Base-by-base conservation (phyloP, 2,888 invertebrate species). In the Ophion ventricosus region DNA sequence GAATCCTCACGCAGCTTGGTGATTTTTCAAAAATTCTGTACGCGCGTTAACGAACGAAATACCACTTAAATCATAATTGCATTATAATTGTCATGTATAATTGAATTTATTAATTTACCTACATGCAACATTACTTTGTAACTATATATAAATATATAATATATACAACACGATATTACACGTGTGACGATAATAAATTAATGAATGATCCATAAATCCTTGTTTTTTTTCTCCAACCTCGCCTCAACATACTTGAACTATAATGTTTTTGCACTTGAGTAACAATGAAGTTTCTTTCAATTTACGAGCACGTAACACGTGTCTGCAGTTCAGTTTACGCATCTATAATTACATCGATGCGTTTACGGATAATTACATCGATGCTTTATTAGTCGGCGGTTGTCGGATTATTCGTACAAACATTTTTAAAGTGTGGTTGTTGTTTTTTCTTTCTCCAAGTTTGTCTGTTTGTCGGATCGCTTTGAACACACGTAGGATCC, bases 131-230 rank as follows among this genome's bases (percentile, higher is more conserved):
- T 17, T 49, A 49, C 49, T 17, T 40, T 74, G 54, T 69, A 63
- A 76, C 64, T 66, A 75, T 66, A 63, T 57, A 57, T 49, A 67
- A 81, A 73, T 73, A 54, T 17, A 49, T 49, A 49, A 43, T 72
- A 56, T 59, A 74, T 69, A 54, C 56, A 40, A 26, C 73, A 66
- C 43, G 10, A 66, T 49, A 66, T 49, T 56, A 80, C 25, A 78
- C 49, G 40, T 81, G 61, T 56, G 54, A 76, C 20, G 40, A 83
- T 84, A 78, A 85, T 84, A 82, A 81, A 85, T 85, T 81, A 84
- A 84, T 70, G 69, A 64, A 73, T 63, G 74, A 80, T 64, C 40
- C 70, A 75, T 74, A 80, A 40, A 20, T 25, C 43, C n/a, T 10
- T 40, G 23, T 26, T 11, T 57, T 67, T 59, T 40, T 59, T 20